Evolutionary conservation across 2,888 invertebrate species (phyloP).

Genomic region (Monochamus alternatus): DNA sequence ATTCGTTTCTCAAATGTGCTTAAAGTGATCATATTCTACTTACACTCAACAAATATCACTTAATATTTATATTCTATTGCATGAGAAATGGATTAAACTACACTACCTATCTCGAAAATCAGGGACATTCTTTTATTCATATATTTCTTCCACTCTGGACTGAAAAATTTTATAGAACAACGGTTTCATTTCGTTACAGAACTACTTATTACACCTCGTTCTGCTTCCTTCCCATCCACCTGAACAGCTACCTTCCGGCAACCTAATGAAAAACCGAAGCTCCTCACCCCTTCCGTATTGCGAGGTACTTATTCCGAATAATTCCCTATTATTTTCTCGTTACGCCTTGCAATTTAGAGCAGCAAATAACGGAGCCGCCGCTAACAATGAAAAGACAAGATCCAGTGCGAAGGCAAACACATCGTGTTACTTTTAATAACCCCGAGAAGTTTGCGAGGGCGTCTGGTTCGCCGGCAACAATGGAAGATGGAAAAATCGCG

Average conservation of each 20-base stretch:
- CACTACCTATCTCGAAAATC: too few relatives aligned
- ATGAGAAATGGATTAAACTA: too few relatives aligned
- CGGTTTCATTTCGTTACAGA: too few relatives aligned
- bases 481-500: slow-evolving; percentile 13
- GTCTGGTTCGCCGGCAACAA: slow-evolving; percentile 34
- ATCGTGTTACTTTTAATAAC: slow-evolving; percentile 35
- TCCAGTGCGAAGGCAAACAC: slow-evolving; percentile 40
- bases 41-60: too few relatives aligned
- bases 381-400: slow-evolving; percentile 34
- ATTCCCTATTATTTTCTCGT: slow-evolving; percentile 28
- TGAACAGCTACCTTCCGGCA: background rate
- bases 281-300: background rate
- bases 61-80: too few relatives aligned
- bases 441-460: slow-evolving; percentile 35
- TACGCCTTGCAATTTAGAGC: slow-evolving; percentile 14
- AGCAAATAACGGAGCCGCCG: slow-evolving; percentile 16
- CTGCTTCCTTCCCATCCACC: background rate
- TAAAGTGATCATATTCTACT: too few relatives aligned
- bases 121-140: too few relatives aligned
- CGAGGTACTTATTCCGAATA: slow-evolving; percentile 22
- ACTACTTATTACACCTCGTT: too few relatives aligned
- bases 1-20: too few relatives aligned
- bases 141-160: too few relatives aligned
- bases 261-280: background rate
- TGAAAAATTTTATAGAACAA: too few relatives aligned